These are phyloP conservation scores for Agonopterix alstromeriana DNA, from an alignment of 2,888 invertebrate genomes.

Conservation along the genomic window DNA sequence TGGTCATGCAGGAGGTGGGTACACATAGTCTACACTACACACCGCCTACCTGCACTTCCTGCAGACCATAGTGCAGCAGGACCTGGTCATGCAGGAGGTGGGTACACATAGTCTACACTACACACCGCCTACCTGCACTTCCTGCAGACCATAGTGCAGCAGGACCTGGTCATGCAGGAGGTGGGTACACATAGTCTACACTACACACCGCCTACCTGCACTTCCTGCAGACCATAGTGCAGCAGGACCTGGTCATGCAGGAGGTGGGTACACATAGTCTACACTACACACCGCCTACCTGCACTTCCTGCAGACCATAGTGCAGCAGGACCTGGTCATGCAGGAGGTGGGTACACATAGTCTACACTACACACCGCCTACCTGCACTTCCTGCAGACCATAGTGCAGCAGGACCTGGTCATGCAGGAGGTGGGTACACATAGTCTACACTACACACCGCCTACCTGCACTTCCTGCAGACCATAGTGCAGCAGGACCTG, in stretches of 20 bases:
- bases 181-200: no score
- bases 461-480: slow-evolving; percentile 95
- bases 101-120: no score
- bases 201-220: slow-evolving; percentile 95
- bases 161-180: slow-evolving; percentile 99
- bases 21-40: no score
- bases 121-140: slow-evolving; percentile 95
- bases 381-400: slow-evolving; percentile 94
- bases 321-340: slow-evolving; percentile 99
- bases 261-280: no score
- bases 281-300: slow-evolving; percentile 96
- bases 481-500: slow-evolving; percentile 97
- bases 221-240: slow-evolving; percentile 96
- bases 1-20: slow-evolving; percentile 98
- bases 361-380: no score
- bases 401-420: slow-evolving; percentile 98
- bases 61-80: slow-evolving; percentile 98
- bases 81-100: slow-evolving; percentile 99
- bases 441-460: no score
- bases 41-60: slow-evolving; percentile 95
- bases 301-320: slow-evolving; percentile 95
- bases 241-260: slow-evolving; percentile 99
- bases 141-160: slow-evolving; percentile 97
- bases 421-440: slow-evolving; percentile 97
- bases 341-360: slow-evolving; percentile 95